Percentiles rank a stretch among this genome's conserved stretches.
Conservation (phyloP, 1,140 invertebrate species). For the Leptinotarsa lineolata region DNA sequence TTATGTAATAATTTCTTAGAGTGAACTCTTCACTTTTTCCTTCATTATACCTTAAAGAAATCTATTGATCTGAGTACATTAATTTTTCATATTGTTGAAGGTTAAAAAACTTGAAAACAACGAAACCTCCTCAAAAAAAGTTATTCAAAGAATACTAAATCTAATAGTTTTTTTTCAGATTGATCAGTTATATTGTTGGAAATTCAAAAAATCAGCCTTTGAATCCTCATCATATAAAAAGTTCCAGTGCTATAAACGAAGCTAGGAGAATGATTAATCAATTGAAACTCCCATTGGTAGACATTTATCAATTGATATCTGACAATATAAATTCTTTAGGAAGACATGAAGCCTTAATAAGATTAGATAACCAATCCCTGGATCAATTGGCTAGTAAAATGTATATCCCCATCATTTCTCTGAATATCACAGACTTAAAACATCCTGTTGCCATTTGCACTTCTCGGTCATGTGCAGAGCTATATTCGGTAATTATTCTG, state of each 20-base stretch:
- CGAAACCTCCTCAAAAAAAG: no score
- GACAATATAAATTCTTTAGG: constrained; percentile 47
- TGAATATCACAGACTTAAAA: constrained; percentile 41
- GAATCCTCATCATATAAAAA: constrained; percentile 45
- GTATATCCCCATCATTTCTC: constrained; percentile 48
- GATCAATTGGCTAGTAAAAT: constrained; percentile 43
- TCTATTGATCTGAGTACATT: no score
- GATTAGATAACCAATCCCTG: constrained; percentile 16
- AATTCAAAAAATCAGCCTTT: constrained; percentile 32
- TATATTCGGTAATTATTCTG: constrained; percentile 41
- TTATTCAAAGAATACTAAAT: no score
- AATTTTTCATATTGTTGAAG: no score
- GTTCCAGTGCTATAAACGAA: constrained; percentile 48
- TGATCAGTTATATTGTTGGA: constrained; percentile 44
- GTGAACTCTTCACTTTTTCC: no score
- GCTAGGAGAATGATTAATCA: constrained; percentile 46
- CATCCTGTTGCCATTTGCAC: constrained; percentile 51
- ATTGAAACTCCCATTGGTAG: constrained; percentile 47
- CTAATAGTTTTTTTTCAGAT: constrained; percentile 35
- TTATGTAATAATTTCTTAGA: no score
- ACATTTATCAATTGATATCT: constrained; percentile 48
- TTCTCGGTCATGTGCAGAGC: constrained; percentile 41
- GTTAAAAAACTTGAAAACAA: no score
- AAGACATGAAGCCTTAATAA: constrained; percentile 30
- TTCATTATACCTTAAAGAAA: no score